Evolutionary conservation across 2,113 vertebrate species (phyloP).

Genomic region (Stegastes partitus): DNA sequence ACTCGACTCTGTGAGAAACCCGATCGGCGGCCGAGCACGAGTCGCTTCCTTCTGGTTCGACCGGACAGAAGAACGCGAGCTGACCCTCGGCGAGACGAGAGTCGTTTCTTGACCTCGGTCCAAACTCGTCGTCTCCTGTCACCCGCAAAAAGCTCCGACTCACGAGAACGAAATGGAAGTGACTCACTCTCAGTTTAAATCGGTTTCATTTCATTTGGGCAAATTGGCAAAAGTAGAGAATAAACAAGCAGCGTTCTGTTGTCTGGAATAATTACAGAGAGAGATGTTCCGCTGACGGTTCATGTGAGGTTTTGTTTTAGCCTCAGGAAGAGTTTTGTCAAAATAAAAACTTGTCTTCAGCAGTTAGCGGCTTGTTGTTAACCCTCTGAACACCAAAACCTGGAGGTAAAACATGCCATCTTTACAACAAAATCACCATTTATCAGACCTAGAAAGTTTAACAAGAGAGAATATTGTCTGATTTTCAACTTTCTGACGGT

Average conservation of each 20-base stretch:
- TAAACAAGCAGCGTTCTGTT: not conserved
- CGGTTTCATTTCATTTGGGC: not conserved
- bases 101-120: constrained; percentile 21
- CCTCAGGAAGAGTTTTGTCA: no score
- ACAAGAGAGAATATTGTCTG: no score
- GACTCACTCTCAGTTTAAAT: not conserved
- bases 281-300: no score
- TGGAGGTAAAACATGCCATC: no score
- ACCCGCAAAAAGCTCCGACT: not conserved
- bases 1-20: constrained; percentile 16
- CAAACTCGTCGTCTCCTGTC: constrained; percentile 4
- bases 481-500: no score
- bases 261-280: no score
- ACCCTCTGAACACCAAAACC: no score
- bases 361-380: no score
- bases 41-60: not conserved
- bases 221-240: not conserved
- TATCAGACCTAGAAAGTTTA: no score
- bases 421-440: no score
- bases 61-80: not conserved
- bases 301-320: no score
- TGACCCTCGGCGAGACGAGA: not conserved
- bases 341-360: no score
- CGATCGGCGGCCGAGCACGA: constrained; percentile 4
- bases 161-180: not conserved